Percentiles rank a stretch among this genome's conserved stretches.
These are phyloP conservation scores for Gallinago stenura DNA, from an alignment of 2,797 vertebrate genomes.

Conservation along the genomic window DNA sequence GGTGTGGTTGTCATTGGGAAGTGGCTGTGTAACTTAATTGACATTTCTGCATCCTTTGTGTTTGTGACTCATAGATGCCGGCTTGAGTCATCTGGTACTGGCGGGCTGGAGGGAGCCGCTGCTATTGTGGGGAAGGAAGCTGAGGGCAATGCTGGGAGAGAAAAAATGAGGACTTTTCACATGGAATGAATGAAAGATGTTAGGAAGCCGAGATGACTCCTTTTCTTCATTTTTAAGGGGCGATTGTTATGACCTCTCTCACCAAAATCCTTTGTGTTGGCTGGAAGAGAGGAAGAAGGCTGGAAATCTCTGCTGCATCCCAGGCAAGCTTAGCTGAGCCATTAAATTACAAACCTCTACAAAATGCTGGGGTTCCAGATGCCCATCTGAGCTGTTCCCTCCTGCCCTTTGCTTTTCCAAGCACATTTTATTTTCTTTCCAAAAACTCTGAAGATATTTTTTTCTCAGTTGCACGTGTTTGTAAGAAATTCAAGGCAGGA, in stretches of 20 bases:
- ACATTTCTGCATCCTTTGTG: constrained; percentile 61
- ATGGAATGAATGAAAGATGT: background rate
- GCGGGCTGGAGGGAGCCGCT: background rate
- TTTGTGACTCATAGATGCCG: constrained; percentile 35
- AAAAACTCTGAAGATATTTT: background rate
- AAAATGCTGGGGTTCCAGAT: background rate
- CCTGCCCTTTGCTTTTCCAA: background rate
- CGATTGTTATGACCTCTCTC: background rate
- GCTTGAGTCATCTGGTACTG: constrained; percentile 27
- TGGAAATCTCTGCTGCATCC: background rate
- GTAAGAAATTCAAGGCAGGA: background rate
- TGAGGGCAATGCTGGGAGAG: background rate
- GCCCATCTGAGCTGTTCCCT: background rate
- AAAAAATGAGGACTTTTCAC: background rate
- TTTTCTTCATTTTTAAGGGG: constrained; percentile 29
- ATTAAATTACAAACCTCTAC: background rate
- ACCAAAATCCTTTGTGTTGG: background rate
- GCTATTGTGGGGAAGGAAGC: background rate
- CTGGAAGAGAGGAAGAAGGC: background rate
- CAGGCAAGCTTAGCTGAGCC: background rate
- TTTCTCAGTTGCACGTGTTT: background rate
- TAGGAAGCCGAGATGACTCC: background rate
- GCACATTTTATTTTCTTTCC: background rate
- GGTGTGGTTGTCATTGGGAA: constrained; percentile 60
- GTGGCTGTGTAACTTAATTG: constrained; percentile 53